A percentile compares a stretch with the other conserved stretches of the same genome.
Conservation (phyloP, 2,113 vertebrate genomes). For the Calidris pugnax region DNA sequence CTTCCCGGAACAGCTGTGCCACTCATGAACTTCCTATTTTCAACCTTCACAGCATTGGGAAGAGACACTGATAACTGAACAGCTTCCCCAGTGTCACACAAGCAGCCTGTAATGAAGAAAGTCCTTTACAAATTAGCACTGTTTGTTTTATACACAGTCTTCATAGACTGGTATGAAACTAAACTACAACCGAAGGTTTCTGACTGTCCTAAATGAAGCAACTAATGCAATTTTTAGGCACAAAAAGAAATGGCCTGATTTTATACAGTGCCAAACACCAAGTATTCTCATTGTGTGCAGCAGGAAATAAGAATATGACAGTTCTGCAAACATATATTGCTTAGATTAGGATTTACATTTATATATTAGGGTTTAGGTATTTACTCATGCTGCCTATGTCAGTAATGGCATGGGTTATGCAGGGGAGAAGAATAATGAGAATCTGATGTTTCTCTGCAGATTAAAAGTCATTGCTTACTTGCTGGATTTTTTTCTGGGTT, state of each 20-base stretch:
- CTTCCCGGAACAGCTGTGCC: neutral
- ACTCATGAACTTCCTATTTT: neutral
- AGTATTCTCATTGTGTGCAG: neutral
- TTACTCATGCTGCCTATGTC: neutral
- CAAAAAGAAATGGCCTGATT: neutral
- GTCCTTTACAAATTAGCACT: too few relatives aligned
- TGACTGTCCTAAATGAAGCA: neutral
- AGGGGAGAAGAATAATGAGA: neutral
- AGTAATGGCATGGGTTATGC: neutral
- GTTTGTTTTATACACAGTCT: neutral
- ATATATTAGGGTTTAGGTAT: neutral
- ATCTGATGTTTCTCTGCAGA: neutral
- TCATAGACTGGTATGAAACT: neutral
- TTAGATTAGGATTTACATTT: neutral
- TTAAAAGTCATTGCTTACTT: neutral
- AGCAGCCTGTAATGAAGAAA: neutral
- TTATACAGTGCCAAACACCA: neutral
- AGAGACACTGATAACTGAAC: neutral
- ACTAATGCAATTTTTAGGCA: neutral
- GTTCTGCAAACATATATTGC: neutral
- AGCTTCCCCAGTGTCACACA: neutral
- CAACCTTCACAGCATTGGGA: neutral
- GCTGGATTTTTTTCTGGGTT: neutral
- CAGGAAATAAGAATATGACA: neutral
- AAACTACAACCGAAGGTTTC: neutral